Conservation (phyloP, 2,888 invertebrate genomes). For the Nymphalis c-album region DNA sequence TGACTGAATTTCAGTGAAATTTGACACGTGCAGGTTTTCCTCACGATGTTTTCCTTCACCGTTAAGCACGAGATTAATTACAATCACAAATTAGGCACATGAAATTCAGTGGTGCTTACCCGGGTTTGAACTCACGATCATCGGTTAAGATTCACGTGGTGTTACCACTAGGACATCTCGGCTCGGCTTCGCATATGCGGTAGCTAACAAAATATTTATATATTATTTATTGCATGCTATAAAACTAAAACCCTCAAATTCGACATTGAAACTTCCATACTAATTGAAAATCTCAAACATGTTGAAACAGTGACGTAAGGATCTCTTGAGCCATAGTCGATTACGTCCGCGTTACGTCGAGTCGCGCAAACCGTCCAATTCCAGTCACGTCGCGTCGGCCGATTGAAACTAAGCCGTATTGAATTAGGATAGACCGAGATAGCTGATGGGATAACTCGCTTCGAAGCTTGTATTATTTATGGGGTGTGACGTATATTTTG, state of each 20-base stretch:
- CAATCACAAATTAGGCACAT: too few species aligned
- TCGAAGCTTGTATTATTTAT: conserved; percentile 22
- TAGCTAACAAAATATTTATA: too few species aligned
- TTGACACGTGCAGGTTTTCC: too few species aligned
- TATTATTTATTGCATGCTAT: too few species aligned
- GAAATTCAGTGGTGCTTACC: too few species aligned
- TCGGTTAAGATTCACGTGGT: too few species aligned
- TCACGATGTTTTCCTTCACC: too few species aligned
- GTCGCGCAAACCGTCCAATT: conserved; percentile 31
- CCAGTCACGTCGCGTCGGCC: conserved; percentile 41
- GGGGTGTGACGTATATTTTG: conserved; percentile 1
- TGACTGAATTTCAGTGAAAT: too few species aligned
- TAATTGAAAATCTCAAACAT: background rate
- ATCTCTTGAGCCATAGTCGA: conserved; percentile 24
- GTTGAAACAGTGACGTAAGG: conserved; percentile 11
- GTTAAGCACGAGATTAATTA: too few species aligned
- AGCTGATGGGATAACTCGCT: conserved; percentile 19
- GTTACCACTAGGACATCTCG: too few species aligned
- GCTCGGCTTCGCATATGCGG: too few species aligned
- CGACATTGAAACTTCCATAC: background rate
- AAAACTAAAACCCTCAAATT: background rate
- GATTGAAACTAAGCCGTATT: conserved; percentile 37
- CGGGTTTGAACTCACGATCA: too few species aligned
- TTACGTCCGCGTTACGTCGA: conserved; percentile 19
- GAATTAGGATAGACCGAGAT: conserved; percentile 34